Evolutionary conservation across 2,113 vertebrate species (phyloP).

Genomic region (Rhabdornis inornatus): DNA sequence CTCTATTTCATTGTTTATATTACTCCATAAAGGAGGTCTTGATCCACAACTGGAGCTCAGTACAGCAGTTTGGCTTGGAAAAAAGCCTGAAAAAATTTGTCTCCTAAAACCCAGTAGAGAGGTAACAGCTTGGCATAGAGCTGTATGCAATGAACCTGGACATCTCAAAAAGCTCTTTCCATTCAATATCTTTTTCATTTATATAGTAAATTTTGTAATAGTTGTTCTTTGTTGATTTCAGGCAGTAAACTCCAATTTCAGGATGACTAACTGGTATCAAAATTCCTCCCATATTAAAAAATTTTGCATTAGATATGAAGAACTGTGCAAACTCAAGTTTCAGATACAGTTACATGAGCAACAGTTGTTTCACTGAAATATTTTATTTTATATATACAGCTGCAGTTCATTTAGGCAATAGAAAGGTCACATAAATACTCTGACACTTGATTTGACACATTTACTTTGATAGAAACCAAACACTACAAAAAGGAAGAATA

Average conservation of each 20-base stretch:
- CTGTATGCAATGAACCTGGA: background rate
- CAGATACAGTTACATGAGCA: background rate
- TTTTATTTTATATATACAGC: conserved; percentile 51
- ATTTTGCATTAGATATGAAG: background rate
- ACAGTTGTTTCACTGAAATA: background rate
- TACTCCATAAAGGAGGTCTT: background rate
- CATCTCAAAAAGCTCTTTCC: background rate
- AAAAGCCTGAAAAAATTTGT: rapidly evolving
- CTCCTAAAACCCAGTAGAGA: background rate
- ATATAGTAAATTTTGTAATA: background rate
- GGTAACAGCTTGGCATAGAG: background rate
- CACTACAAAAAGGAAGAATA: conserved; percentile 9
- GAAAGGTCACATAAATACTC: conserved; percentile 25
- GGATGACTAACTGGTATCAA: background rate
- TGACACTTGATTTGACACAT: conserved; percentile 10
- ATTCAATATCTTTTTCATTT: background rate
- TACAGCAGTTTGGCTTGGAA: background rate
- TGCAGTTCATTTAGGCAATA: conserved; percentile 36
- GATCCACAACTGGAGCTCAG: background rate
- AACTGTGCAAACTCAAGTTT: background rate
- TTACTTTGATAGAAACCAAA: background rate
- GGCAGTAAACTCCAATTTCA: background rate
- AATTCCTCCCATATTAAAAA: background rate
- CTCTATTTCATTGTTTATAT: background rate
- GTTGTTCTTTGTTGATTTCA: background rate